Base-by-base conservation (phyloP, 2,797 vertebrate species). In the Rhinella marina region DNA sequence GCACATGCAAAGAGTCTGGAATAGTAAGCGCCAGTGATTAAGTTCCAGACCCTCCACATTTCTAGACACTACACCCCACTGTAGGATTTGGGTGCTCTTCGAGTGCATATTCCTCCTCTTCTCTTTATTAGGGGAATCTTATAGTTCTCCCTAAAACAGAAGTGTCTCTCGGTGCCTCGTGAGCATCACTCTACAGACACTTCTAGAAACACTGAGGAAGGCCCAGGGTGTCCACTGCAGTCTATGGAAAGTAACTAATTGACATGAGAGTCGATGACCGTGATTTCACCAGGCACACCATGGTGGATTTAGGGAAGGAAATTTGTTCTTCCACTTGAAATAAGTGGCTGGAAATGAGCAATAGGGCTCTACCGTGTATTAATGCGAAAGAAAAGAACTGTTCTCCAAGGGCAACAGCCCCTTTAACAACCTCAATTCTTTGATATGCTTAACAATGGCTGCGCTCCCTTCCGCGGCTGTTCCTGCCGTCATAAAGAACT, bases 371-470 rank as follows among this genome's bases (percentile, higher is more conserved):
- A 27, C 0, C 32, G 4, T 6, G 19, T 8, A 48, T 75, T 48
- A 48, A 10, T 48, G 23, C 0, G 7, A 50, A 48, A 50, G 50
- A 23, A 8, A 48, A 48, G 0, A 21, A 72, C 23, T 41, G 10
- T 73, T 10, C 13, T 17, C 3, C 8, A 66, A 23, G 59, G 19
- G 23, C 64, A 25, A 29, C 4, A 7, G 32, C 21, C 19, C 41
- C 48, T 76, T 76, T 76, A 76, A 76, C 73, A 76, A n/a, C 48
- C n/a, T 23, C 19, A 73, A 48, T 27, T 11, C 32, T 41, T 73
- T 73, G 29, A 73, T 41, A 41, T 21, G 16, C 57, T 50, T 23
- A 14, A 25, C n/a, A 41, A 76, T 77, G 29, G 25, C 73, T 61
- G 23, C 7, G 73, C 59, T 81, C 48, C 80, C 41, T 64, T 54